These are phyloP conservation scores for Micronisus gabar DNA, from an alignment of 2,113 vertebrate genomes.

Conservation along the genomic window DNA sequence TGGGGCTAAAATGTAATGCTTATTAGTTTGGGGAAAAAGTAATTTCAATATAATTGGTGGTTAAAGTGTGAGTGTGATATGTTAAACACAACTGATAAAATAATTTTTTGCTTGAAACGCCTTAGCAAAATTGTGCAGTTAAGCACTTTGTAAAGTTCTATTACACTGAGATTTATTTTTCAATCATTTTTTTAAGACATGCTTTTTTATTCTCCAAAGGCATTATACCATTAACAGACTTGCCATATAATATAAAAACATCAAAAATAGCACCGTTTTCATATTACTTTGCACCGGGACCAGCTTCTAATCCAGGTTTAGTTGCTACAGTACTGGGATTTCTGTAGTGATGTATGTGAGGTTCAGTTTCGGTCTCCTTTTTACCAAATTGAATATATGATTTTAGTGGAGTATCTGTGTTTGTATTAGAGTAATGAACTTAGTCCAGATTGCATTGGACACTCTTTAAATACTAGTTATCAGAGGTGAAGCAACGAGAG, in stretches of 20 bases:
- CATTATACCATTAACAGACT: background rate
- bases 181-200: background rate
- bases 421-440: background rate
- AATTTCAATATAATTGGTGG: slow-evolving; percentile 10
- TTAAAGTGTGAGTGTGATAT: slow-evolving; percentile 20
- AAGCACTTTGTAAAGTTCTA: slow-evolving; percentile 28
- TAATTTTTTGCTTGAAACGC: background rate
- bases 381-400: background rate
- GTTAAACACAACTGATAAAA: slow-evolving; percentile 34
- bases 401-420: background rate
- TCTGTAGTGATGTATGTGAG: background rate
- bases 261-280: background rate
- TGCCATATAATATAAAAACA: background rate
- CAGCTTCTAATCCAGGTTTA: background rate
- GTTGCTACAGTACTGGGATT: background rate
- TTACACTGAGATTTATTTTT: slow-evolving; percentile 40
- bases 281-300: background rate
- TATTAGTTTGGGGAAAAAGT: slow-evolving; percentile 22
- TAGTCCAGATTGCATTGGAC: background rate
- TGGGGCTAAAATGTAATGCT: background rate
- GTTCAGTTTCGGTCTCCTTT: background rate
- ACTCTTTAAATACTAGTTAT: background rate
- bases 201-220: background rate
- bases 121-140: slow-evolving; percentile 3
- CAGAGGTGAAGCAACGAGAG: background rate